Evolutionary conservation across 2,113 vertebrate species (phyloP).

Genomic region (Scomber japonicus): DNA sequence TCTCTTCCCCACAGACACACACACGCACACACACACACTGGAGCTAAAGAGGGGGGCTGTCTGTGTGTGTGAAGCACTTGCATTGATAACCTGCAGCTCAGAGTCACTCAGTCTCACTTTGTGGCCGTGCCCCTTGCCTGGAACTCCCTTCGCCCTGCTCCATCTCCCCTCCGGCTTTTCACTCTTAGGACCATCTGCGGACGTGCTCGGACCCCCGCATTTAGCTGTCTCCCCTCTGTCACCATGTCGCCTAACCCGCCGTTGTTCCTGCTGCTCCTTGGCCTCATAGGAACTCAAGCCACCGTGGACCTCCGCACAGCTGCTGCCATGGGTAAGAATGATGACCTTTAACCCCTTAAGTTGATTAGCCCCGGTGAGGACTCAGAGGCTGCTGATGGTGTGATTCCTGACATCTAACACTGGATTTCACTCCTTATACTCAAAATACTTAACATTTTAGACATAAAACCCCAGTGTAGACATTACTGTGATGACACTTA

Average conservation of each 20-base stretch:
- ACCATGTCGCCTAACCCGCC: constrained; percentile 69
- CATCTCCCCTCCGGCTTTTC: constrained; percentile 63
- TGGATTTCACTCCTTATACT: neutral
- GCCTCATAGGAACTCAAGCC: constrained; percentile 81
- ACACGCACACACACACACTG: constrained; percentile 46
- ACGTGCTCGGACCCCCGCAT: constrained; percentile 42
- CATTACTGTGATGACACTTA: neutral
- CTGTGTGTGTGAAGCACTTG: constrained; percentile 78
- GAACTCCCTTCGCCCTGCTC: constrained; percentile 63
- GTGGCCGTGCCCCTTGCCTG: constrained; percentile 69
- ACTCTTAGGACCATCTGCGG: constrained; percentile 60
- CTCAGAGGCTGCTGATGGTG: neutral
- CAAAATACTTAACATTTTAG: neutral
- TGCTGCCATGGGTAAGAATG: constrained; percentile 84
- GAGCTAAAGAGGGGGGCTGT: constrained; percentile 49
- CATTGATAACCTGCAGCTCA: constrained; percentile 84
- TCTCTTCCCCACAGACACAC: constrained; percentile 64
- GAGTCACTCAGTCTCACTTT: constrained; percentile 78
- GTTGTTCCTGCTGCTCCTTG: constrained; percentile 82
- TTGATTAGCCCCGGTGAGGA: neutral
- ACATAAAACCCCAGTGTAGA: neutral
- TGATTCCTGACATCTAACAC: neutral
- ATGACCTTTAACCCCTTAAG: constrained; percentile 65
- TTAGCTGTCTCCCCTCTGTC: constrained; percentile 41
- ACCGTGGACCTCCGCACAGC: constrained; percentile 78